Base-by-base conservation (phyloP, 2,888 invertebrate genomes). In the Drosophila percnosoma region DNA sequence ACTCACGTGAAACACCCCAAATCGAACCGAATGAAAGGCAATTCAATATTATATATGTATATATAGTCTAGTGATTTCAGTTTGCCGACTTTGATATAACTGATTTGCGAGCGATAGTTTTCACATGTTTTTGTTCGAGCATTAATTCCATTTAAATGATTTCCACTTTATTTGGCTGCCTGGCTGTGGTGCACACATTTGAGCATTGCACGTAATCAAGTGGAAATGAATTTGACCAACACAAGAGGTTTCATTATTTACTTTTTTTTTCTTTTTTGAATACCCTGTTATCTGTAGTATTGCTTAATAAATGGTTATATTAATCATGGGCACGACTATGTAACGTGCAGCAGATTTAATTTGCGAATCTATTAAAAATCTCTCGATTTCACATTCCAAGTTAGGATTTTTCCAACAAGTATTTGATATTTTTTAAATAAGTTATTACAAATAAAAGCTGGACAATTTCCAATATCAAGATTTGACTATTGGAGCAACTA, bases 211-310 rank as follows among this genome's bases (percentile, higher is more conserved):
- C 69, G 77, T 82, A 91, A 85, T 91, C 86, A 87, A 91, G 80
- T 88, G 91, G 91, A 91, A 91, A 73, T 87, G 84, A 90, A 87
- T 91, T 89, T 91, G 91, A 90, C 91, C 91, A 91, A 91, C 91
- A 91, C 89, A 83, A 87, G 87, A 81, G 89, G 81, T 68, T 72
- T 68, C 54, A 55, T 59, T 51, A 42, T 53, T 68, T 57, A 48
- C 33, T 52, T 60, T 62, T 33, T 57, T n/a, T 4, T n/a, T 29
- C 1, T 29, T 29, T 52, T 27, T 18, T 6, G 4, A 11, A 68
- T 67, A 68, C 67, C 68, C 68, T 52, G 52, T 38, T 31, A 49
- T 7, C 49, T 54, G 49, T 66, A 6, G 33, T 11, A 8, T 34
- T 8, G 8, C 1, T 2, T 24, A 5, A 18, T 2, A n/a, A 5